Conservation (phyloP, 2,797 vertebrate species). For the Phylloscopus collybita region DNA sequence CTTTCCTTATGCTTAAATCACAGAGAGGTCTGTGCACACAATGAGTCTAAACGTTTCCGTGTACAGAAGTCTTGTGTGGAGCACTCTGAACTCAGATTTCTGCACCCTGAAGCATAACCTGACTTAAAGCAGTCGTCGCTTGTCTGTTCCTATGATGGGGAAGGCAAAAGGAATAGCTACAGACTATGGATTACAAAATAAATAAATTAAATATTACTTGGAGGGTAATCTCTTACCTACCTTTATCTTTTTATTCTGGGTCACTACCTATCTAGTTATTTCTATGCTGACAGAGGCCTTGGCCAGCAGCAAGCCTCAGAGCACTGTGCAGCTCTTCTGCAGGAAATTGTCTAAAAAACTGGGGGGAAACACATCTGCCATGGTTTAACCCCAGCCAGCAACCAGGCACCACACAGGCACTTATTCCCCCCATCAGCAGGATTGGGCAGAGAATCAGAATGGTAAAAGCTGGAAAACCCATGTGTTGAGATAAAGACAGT, state of each 20-base stretch:
- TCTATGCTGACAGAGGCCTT: background rate
- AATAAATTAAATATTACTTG: background rate
- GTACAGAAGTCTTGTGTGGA: background rate
- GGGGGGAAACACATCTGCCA: fast-evolving
- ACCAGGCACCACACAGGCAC: background rate
- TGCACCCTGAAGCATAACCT: background rate
- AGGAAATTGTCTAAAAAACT: background rate
- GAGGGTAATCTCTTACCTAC: background rate
- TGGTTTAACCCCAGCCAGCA: background rate
- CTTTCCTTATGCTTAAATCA: background rate
- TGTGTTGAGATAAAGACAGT: background rate
- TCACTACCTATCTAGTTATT: background rate
- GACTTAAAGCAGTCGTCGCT: background rate
- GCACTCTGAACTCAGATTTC: background rate
- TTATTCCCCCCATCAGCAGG: background rate
- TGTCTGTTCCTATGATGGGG: background rate
- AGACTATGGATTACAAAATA: background rate
- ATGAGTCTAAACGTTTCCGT: background rate
- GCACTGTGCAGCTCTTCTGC: background rate
- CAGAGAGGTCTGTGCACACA: background rate
- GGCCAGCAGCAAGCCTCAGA: background rate
- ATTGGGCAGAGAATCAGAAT: background rate
- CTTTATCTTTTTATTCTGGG: background rate
- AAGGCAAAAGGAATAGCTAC: background rate
- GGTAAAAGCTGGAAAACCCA: background rate